Base-by-base conservation (phyloP, 1,140 invertebrate genomes). In the Frieseomelitta varia region DNA sequence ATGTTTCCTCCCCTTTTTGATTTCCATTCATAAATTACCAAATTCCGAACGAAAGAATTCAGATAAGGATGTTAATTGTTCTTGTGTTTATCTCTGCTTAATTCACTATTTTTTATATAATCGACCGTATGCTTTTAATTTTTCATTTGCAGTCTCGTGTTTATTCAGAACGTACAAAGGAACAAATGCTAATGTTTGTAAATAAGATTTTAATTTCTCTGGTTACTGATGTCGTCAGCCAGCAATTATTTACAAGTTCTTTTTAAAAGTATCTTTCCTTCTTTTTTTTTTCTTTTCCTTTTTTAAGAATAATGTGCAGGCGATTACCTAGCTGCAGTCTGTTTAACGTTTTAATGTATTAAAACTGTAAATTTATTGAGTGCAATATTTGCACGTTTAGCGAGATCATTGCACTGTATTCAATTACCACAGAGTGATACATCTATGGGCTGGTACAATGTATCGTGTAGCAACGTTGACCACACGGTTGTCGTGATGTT, bases 311-410 rank as follows among this genome's bases (percentile, higher is more conserved):
- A 90, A 90, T 88, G 61, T 90, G 85, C 81, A 91, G 92, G 92
- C 92, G 93, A 92, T 93, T 93, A 82, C 87, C 87, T 91, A 93
- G 92, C 92, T 93, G 89, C 84, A 93, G 91, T 92, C 91, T 92
- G 87, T 92, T 89, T 89, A 82, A 91, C 87, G 61, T 91, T 92
- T 86, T 90, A 82, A 91, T 87, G 91, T 94, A 94, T 93, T 93
- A 93, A 94, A 94, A 93, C 91, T 90, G 89, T 91, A 92, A 92
- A 93, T 94, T 92, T 93, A 90, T 93, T 93, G 91, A 93, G 93
- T 91, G 91, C 93, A 91, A 93, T 85, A 85, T 88, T 91, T 92
- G 91, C 90, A 92, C 89, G 90, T 89, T 47, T 88, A 89, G 90
- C 90, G 93, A 93, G 93, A 94, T 92, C 93, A 93, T 91, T 93